Percentiles rank a stretch among this genome's conserved stretches.
Evolutionary conservation across 2,888 invertebrate species (phyloP).

Genomic region (Copidosoma aretas): DNA sequence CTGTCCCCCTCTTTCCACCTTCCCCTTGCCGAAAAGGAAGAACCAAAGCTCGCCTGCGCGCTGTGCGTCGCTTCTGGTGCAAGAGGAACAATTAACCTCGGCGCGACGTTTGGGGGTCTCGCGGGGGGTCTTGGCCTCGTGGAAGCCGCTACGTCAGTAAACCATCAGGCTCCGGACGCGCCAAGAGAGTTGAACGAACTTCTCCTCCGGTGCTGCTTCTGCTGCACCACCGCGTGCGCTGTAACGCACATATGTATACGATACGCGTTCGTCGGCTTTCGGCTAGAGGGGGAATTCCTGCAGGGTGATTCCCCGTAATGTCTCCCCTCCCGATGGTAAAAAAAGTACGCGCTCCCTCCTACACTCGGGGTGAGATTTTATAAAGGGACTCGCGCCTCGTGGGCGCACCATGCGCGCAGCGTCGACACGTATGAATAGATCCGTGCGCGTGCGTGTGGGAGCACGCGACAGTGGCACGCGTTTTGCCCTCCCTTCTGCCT

Average conservation of each 20-base stretch:
- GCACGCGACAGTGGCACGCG: too few relatives aligned
- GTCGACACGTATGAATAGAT: too few relatives aligned
- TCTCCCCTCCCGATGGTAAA: conserved; percentile 21
- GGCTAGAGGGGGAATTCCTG: conserved; percentile 15
- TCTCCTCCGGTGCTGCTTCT: neutral
- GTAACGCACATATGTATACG: too few relatives aligned
- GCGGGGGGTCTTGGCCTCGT: conserved; percentile 33
- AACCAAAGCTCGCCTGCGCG: too few relatives aligned
- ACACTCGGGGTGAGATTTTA: neutral
- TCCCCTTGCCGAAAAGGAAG: neutral
- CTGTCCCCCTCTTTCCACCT: neutral
- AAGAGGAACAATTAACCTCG: conserved; percentile 3
- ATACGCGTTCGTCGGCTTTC: too few relatives aligned
- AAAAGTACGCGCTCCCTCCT: neutral
- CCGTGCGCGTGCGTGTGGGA: too few relatives aligned
- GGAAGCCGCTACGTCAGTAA: conserved; percentile 5
- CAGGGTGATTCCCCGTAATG: conserved; percentile 30
- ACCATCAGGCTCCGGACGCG: too few relatives aligned
- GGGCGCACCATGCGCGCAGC: too few relatives aligned
- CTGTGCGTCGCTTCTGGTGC: neutral
- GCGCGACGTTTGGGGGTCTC: conserved; percentile 30
- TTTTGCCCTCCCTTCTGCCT: neutral
- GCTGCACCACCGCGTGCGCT: too few relatives aligned
- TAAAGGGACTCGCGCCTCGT: neutral
- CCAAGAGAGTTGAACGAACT: conserved; percentile 49